Conservation (phyloP, 92 coral and sea anemone genomes). For the Ricordea florida region DNA sequence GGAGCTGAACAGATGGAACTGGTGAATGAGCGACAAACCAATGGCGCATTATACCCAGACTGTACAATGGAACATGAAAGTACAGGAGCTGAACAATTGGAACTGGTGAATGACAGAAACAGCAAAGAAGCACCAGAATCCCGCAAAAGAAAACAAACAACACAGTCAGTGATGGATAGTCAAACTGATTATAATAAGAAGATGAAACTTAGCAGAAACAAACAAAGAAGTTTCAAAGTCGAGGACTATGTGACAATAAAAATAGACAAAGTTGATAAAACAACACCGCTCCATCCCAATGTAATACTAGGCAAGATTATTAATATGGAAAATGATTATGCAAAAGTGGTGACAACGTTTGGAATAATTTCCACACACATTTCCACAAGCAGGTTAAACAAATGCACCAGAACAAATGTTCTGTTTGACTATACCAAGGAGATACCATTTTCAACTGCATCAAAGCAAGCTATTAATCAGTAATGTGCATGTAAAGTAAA, state of each 20-base stretch:
- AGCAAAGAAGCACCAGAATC: neutral
- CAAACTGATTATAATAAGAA: neutral
- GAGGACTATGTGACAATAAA: constrained; percentile 6
- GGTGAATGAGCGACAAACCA: too few relatives aligned
- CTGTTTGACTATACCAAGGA: constrained; percentile 3
- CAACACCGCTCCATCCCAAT: constrained; percentile 7
- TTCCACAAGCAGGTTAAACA: neutral
- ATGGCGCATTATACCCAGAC: neutral
- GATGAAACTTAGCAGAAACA: neutral
- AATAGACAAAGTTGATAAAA: constrained; percentile 12
- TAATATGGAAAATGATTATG: neutral
- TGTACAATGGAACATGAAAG: neutral
- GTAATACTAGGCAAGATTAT: constrained; percentile 12
- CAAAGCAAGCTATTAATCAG: neutral
- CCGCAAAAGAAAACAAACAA: too few relatives aligned
- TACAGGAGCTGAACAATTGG: neutral
- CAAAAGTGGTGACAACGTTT: neutral
- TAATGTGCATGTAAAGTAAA: too few relatives aligned
- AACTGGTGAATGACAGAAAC: neutral
- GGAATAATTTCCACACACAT: neutral
- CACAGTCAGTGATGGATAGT: neutral
- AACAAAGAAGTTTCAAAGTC: neutral
- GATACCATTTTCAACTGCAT: constrained; percentile 12
- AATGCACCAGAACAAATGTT: neutral
- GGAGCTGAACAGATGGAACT: too few relatives aligned